phyloP scores from a whole-genome alignment of 2,888 invertebrate species.

The Gymnoscelis rufifasciata region DNA sequence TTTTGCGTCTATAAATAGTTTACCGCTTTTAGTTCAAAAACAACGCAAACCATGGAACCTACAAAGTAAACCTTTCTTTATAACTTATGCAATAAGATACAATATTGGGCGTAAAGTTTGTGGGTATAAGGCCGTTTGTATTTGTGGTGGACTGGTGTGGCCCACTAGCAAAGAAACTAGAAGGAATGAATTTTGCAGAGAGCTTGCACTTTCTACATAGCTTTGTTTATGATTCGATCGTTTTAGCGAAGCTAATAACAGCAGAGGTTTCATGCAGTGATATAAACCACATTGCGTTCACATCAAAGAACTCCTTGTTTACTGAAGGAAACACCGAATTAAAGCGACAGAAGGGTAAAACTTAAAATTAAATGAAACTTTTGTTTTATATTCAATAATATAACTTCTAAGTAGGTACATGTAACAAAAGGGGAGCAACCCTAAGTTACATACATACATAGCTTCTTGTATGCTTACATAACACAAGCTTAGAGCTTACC shows the following conservation, averaged over 20 bases:
- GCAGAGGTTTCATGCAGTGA: slow-evolving; percentile 4
- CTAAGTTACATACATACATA: too few relatives aligned
- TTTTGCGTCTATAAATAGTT: slow-evolving; percentile 72
- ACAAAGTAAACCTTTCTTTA: slow-evolving; percentile 33
- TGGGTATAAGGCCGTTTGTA: slow-evolving; percentile 24
- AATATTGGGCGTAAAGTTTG: slow-evolving; percentile 23
- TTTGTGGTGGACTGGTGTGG: slow-evolving; percentile 43
- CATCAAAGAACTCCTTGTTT: background rate
- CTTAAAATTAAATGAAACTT: too few relatives aligned
- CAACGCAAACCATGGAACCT: slow-evolving; percentile 23
- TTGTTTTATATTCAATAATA: too few relatives aligned
- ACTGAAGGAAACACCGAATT: too few relatives aligned
- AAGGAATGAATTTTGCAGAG: slow-evolving; percentile 62
- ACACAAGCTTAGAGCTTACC: too few relatives aligned
- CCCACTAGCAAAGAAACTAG: slow-evolving; percentile 58
- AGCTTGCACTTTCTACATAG: slow-evolving; percentile 68
- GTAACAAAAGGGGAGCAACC: too few relatives aligned
- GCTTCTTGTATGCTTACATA: too few relatives aligned
- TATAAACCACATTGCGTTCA: background rate
- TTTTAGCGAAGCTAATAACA: slow-evolving; percentile 42
- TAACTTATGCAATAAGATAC: slow-evolving; percentile 22
- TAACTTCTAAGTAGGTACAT: too few relatives aligned
- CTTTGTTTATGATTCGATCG: slow-evolving; percentile 48
- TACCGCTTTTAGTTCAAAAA: slow-evolving; percentile 30
- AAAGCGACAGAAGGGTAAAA: too few relatives aligned